Conservation (phyloP, 2,113 vertebrate species). For the Lutjanus erythropterus region DNA sequence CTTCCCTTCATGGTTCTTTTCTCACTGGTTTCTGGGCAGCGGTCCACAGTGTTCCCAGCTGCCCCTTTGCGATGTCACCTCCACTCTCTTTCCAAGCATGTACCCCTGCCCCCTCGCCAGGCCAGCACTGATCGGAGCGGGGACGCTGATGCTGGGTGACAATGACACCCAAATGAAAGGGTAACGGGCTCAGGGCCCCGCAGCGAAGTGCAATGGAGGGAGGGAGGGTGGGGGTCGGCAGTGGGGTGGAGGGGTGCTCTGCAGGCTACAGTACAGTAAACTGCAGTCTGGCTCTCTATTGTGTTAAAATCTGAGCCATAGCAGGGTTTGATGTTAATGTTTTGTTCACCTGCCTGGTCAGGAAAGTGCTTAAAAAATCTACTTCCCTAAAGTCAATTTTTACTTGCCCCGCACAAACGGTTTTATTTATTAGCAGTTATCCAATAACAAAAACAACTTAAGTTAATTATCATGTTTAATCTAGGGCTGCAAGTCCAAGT, state of each 20-base stretch:
- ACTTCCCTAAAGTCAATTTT: no score
- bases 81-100: slow-evolving; percentile 71
- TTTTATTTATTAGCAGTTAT: no score
- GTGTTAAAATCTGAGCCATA: slow-evolving; percentile 10
- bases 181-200: slow-evolving; percentile 56
- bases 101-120: slow-evolving; percentile 64
- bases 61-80: slow-evolving; percentile 79
- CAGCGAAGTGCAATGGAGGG: slow-evolving; percentile 29
- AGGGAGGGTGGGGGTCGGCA: not conserved
- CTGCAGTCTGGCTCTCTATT: slow-evolving; percentile 10
- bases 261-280: slow-evolving; percentile 34
- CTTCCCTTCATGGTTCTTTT: slow-evolving; percentile 22
- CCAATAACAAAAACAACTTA: no score
- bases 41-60: slow-evolving; percentile 72
- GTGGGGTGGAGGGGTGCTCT: not conserved
- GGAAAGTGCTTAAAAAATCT: no score
- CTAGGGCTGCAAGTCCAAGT: no score
- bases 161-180: slow-evolving; percentile 78
- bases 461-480: no score
- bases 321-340: no score
- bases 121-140: slow-evolving; percentile 54
- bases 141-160: slow-evolving; percentile 79
- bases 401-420: no score
- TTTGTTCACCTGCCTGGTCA: no score
- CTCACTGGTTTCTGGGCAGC: slow-evolving; percentile 71